Percentiles rank a stretch among this genome's conserved stretches.
These are phyloP conservation scores for Pomatostomus ruficeps DNA, from an alignment of 2,113 vertebrate species.

Conservation along the genomic window DNA sequence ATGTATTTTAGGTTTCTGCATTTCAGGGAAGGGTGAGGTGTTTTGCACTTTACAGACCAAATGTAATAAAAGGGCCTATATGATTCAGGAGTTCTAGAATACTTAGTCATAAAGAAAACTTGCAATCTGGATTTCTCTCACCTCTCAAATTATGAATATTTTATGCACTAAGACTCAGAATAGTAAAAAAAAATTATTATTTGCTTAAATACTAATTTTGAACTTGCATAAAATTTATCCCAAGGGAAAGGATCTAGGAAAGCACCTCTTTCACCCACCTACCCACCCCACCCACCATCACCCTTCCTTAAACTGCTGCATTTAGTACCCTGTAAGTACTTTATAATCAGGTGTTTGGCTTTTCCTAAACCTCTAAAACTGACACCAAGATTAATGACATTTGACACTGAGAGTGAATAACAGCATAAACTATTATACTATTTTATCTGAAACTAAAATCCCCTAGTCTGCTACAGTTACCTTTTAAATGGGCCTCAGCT, in stretches of 20 bases:
- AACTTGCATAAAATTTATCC: neutral
- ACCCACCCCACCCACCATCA: neutral
- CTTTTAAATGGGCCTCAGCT: neutral
- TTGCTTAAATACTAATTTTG: neutral
- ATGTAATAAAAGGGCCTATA: neutral
- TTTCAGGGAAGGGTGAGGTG: neutral
- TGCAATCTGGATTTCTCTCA: neutral
- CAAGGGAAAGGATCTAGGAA: neutral
- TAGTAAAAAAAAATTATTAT: neutral
- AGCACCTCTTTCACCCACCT: neutral
- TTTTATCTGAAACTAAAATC: conserved; percentile 32
- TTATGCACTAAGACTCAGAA: neutral
- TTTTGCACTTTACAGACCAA: neutral
- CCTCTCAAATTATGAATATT: neutral
- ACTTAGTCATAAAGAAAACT: neutral
- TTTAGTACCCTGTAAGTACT: conserved; percentile 62
- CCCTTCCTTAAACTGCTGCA: neutral
- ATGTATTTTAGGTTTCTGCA: neutral
- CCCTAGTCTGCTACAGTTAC: neutral
- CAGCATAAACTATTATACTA: conserved; percentile 41
- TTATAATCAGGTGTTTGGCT: conserved; percentile 63
- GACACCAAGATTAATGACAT: conserved; percentile 71
- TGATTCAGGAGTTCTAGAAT: neutral
- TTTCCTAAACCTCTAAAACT: conserved; percentile 55
- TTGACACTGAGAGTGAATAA: conserved; percentile 53